phyloP scores from a whole-genome alignment of 2,797 vertebrate genomes.

The Artibeus jamaicensis region DNA sequence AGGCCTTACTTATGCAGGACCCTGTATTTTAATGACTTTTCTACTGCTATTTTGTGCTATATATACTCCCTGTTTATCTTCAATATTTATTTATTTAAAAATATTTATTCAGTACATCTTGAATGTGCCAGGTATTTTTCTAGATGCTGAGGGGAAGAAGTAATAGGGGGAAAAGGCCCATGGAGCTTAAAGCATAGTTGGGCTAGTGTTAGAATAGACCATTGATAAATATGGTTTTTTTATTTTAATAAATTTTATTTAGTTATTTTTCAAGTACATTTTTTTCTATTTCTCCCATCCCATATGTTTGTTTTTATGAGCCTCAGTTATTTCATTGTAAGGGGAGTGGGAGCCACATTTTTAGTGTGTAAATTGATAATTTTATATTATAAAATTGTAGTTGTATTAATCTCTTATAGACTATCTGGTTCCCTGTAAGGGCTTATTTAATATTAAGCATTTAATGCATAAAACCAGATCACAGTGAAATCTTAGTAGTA shows the following conservation, averaged over 20 bases:
- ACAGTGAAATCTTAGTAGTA: constrained; percentile 2
- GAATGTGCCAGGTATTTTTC: background rate
- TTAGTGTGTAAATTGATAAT: background rate
- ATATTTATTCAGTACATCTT: background rate
- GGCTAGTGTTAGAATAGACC: background rate
- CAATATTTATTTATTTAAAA: background rate
- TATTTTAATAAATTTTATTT: too few relatives aligned
- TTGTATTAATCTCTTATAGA: background rate
- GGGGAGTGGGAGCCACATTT: background rate
- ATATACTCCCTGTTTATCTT: background rate
- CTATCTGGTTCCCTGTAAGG: background rate
- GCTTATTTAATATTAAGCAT: background rate
- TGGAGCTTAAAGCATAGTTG: background rate
- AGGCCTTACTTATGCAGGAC: too few relatives aligned
- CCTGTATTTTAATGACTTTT: background rate
- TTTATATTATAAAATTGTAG: background rate
- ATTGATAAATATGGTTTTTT: background rate
- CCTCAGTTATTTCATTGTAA: background rate
- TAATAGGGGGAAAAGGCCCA: background rate
- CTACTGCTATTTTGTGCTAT: background rate
- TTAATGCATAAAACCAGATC: background rate
- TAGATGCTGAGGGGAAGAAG: background rate
- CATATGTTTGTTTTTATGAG: background rate
- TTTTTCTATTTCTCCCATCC: too few relatives aligned
- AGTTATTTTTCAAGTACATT: too few relatives aligned